A percentile compares a stretch with the other conserved stretches of the same genome.
Evolutionary conservation across 2,113 vertebrate genomes (phyloP).

Genomic region (Petroica traversi): DNA sequence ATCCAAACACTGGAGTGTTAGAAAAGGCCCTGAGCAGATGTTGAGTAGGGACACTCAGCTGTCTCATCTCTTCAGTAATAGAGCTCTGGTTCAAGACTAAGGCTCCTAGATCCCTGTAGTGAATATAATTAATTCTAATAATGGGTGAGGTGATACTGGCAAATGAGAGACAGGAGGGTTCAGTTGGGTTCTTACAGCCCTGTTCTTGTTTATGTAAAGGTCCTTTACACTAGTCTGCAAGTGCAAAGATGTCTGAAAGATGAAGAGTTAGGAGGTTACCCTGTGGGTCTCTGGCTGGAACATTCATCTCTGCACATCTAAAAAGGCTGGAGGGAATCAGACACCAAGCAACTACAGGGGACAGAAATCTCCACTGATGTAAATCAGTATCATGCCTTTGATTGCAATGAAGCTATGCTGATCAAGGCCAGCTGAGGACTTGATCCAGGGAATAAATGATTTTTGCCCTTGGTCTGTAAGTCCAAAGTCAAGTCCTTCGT

Average conservation of each 20-base stretch:
- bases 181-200: neutral
- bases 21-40: neutral
- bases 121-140: slow-evolving; percentile 41
- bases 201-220: neutral
- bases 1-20: neutral
- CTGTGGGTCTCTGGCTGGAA: neutral
- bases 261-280: neutral
- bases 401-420: neutral
- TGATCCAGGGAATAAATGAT: neutral
- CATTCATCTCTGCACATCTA: neutral
- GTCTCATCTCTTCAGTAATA: neutral
- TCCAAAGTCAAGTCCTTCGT: slow-evolving; percentile 36
- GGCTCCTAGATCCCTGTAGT: slow-evolving; percentile 1
- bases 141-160: neutral
- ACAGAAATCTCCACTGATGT: neutral
- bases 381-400: neutral
- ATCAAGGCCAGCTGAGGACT: neutral
- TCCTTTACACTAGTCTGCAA: neutral
- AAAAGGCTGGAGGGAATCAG: neutral
- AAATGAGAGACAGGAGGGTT: neutral
- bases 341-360: neutral
- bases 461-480: neutral
- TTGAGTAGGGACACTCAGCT: neutral
- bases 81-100: neutral
- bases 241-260: neutral